A percentile compares a stretch with the other conserved stretches of the same genome.
phyloP scores from a whole-genome alignment of 2,113 vertebrate genomes.

The Alaudala cheleensis region DNA sequence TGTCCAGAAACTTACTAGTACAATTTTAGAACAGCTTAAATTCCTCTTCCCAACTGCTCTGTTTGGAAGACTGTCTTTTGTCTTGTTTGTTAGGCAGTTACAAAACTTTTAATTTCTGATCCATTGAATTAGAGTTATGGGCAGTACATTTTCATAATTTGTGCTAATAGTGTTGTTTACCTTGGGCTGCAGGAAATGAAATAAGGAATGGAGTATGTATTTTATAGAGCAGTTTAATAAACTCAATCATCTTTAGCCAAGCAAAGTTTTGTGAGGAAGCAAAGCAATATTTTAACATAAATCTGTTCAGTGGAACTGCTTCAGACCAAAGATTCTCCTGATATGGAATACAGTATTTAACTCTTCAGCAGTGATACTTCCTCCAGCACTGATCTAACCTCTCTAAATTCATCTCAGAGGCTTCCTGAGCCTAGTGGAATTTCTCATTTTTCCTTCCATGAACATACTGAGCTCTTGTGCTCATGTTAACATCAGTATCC shows the following conservation, averaged over 20 bases:
- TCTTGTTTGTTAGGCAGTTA: not conserved
- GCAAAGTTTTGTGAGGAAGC: not conserved
- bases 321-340: not conserved
- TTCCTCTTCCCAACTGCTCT: not conserved
- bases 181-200: not conserved
- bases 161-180: not conserved
- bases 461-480: not conserved
- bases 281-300: not conserved
- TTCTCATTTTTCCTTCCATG: not conserved
- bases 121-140: not conserved
- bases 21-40: not conserved
- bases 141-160: not conserved
- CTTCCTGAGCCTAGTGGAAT: not conserved
- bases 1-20: not conserved
- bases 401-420: not conserved
- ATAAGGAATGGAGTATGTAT: not conserved
- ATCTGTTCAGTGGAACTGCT: not conserved
- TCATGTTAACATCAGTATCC: not conserved
- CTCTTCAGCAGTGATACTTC: not conserved
- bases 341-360: not conserved
- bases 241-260: not conserved
- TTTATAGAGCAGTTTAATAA: not conserved
- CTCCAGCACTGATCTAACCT: not conserved
- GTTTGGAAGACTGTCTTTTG: not conserved
- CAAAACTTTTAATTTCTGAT: not conserved